Conservation (phyloP, 2,888 invertebrate species). For the Synergus gifuensis region DNA sequence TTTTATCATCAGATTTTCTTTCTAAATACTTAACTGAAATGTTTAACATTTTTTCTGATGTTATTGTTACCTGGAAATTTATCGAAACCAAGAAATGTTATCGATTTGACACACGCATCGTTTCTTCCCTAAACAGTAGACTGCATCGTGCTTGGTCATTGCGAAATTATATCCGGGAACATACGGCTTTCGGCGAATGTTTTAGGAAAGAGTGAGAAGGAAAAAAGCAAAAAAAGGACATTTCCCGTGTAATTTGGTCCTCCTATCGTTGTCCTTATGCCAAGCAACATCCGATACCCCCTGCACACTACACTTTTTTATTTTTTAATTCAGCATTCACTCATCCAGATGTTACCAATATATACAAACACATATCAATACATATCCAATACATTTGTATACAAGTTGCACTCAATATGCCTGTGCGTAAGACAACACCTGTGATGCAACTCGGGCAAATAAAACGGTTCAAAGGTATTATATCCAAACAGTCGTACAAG, state of each 20-base stretch:
- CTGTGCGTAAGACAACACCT: slow-evolving; percentile 65
- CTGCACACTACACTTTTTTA: slow-evolving; percentile 21
- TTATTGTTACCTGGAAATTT: not conserved
- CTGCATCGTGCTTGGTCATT: not conserved
- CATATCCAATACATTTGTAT: not conserved
- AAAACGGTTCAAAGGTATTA: slow-evolving; percentile 54
- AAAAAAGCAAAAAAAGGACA: slow-evolving; percentile 54
- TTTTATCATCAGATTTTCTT: not conserved
- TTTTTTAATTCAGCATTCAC: slow-evolving; percentile 40
- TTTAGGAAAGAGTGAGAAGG: slow-evolving; percentile 33
- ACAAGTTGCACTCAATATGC: slow-evolving; percentile 4
- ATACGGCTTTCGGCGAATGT: slow-evolving; percentile 17
- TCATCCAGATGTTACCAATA: slow-evolving; percentile 42
- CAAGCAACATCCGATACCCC: slow-evolving; percentile 68
- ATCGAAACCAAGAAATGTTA: not conserved
- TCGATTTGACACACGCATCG: not conserved
- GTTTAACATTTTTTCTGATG: not conserved
- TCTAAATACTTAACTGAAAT: not conserved
- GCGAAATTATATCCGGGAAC: slow-evolving; percentile 39
- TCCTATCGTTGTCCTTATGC: slow-evolving; percentile 68
- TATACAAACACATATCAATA: no score
- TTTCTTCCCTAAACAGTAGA: not conserved
- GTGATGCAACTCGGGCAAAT: slow-evolving; percentile 61
- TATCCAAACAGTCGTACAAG: slow-evolving; percentile 53
- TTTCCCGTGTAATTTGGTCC: slow-evolving; percentile 69